phyloP scores from a whole-genome alignment of 2,113 vertebrate genomes.

The Engystomops pustulosus region DNA sequence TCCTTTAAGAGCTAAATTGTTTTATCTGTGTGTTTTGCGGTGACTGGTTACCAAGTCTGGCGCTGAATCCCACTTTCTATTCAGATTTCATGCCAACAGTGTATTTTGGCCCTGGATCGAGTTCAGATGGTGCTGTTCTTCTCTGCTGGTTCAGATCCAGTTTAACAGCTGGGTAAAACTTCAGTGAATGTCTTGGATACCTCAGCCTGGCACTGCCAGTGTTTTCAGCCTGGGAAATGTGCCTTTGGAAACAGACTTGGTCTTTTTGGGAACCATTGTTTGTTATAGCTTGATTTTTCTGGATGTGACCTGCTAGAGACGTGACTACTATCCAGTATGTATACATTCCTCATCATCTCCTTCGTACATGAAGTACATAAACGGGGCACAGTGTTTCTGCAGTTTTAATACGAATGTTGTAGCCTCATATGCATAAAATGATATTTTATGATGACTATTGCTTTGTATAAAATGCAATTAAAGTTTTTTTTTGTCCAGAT shows the following conservation, averaged over 20 bases:
- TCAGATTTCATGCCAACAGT: constrained; percentile 17
- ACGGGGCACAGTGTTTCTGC: neutral
- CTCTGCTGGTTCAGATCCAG: neutral
- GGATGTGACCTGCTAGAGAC: neutral
- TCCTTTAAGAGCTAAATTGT: neutral
- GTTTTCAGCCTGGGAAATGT: neutral
- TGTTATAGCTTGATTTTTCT: too few relatives aligned
- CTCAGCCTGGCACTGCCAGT: neutral
- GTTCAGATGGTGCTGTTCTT: constrained; percentile 25
- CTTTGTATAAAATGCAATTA: constrained; percentile 3
- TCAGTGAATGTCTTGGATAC: neutral
- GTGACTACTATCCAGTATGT: neutral
- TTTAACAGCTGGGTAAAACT: constrained; percentile 12
- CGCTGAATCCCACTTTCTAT: neutral
- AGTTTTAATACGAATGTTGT: neutral
- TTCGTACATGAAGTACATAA: neutral
- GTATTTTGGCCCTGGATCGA: neutral
- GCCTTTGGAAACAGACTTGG: neutral
- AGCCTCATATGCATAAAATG: neutral
- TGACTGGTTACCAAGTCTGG: constrained; percentile 7
- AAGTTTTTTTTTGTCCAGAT: neutral
- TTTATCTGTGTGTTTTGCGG: neutral
- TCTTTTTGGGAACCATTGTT: neutral
- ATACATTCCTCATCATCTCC: neutral
- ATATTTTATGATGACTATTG: neutral